A percentile compares a stretch with the other conserved stretches of the same genome.
phyloP scores from a whole-genome alignment of 1,140 invertebrate species.

The Hetaerina americana region DNA sequence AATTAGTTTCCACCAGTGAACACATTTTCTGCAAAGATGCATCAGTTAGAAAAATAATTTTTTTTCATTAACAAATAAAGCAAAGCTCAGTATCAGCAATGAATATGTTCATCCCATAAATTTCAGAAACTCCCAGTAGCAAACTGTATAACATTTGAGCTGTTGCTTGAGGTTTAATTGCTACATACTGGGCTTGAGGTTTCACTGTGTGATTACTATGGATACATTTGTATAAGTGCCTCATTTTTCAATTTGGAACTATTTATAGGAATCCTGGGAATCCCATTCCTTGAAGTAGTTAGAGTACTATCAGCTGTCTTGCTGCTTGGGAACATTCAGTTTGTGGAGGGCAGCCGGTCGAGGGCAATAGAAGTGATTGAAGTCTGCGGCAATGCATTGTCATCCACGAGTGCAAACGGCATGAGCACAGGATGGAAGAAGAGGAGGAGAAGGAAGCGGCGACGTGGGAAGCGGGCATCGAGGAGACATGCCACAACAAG shows the following conservation, averaged over 20 bases:
- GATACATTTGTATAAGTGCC: slow-evolving; percentile 1
- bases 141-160: no score
- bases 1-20: no score
- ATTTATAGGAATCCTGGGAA: slow-evolving; percentile 60
- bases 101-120: no score
- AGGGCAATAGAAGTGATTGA: slow-evolving; percentile 2
- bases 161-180: no score
- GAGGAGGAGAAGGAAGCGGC: neutral
- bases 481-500: neutral
- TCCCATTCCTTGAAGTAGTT: slow-evolving; percentile 87
- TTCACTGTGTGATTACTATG: slow-evolving; percentile 1
- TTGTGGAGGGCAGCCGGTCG: slow-evolving; percentile 52
- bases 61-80: no score
- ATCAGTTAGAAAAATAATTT: no score
- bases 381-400: neutral
- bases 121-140: no score
- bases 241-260: slow-evolving; percentile 12
- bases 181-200: neutral
- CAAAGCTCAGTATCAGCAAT: no score
- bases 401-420: neutral
- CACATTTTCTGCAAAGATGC: no score
- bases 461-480: neutral
- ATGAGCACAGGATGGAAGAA: neutral
- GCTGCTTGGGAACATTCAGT: slow-evolving; percentile 81
- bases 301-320: slow-evolving; percentile 80